These are phyloP conservation scores for Ancistrus triradiatus DNA, from an alignment of 2,113 vertebrate genomes.

Conservation along the genomic window DNA sequence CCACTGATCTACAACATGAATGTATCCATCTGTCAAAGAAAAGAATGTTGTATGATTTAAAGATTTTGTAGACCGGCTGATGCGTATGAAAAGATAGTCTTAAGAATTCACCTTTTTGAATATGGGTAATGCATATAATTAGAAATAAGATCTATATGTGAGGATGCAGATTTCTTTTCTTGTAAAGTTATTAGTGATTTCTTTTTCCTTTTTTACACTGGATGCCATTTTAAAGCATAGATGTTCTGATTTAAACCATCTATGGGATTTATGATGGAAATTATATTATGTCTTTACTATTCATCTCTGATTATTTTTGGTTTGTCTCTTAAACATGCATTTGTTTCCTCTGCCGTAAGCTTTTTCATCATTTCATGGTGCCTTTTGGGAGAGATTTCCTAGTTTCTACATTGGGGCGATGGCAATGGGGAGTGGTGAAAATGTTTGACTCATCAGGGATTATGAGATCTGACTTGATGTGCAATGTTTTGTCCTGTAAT, in stretches of 20 bases:
- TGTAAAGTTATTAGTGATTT: too few relatives aligned
- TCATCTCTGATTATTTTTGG: constrained; percentile 23
- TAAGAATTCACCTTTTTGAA: too few relatives aligned
- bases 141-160: too few relatives aligned
- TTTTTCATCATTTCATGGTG: constrained; percentile 55
- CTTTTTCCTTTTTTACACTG: constrained; percentile 47
- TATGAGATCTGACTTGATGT: constrained; percentile 30
- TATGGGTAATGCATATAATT: too few relatives aligned
- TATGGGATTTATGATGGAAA: too few relatives aligned
- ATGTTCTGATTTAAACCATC: constrained; percentile 33
- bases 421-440: constrained; percentile 3
- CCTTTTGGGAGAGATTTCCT: constrained; percentile 57
- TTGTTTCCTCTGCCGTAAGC: constrained; percentile 33
- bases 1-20: constrained; percentile 41
- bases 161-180: constrained; percentile 9
- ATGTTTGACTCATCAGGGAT: constrained; percentile 10
- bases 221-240: constrained; percentile 39
- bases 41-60: too few relatives aligned
- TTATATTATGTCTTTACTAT: constrained; percentile 11
- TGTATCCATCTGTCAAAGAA: constrained; percentile 44
- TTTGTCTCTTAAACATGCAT: constrained; percentile 4
- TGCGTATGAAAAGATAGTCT: too few relatives aligned
- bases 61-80: too few relatives aligned
- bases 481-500: constrained; percentile 41
- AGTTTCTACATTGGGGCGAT: constrained; percentile 29